phyloP scores from a whole-genome alignment of 2,888 invertebrate species.

The Protodeltote pygarga region DNA sequence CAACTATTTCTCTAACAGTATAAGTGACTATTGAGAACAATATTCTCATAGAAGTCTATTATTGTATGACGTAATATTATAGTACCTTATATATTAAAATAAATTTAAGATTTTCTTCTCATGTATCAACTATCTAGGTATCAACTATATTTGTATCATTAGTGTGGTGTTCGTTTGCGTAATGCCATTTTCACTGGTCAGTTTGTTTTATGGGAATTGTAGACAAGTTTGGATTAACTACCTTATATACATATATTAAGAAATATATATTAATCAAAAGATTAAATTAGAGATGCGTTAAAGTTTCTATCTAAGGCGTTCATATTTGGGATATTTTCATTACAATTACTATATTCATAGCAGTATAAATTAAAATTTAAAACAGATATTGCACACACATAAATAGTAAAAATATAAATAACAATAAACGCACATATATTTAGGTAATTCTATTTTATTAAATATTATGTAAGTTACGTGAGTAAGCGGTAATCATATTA shows the following conservation, averaged over 20 bases:
- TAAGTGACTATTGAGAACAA: slow-evolving; percentile 60
- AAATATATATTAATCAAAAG: not conserved
- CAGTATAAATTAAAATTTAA: no score
- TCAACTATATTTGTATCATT: slow-evolving; percentile 76
- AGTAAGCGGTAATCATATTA: no score
- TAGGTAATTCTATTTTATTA: no score
- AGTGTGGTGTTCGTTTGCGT: slow-evolving; percentile 84
- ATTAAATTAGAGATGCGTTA: no score
- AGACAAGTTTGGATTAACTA: no score
- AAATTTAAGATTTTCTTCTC: slow-evolving; percentile 76
- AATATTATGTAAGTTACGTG: no score
- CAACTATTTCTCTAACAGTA: slow-evolving; percentile 60
- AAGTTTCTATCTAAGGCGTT: no score
- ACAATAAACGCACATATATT: no score
- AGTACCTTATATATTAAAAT: slow-evolving; percentile 60
- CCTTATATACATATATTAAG: not conserved
- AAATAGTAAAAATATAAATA: no score
- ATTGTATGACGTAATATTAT: slow-evolving; percentile 72
- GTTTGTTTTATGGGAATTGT: slow-evolving; percentile 60
- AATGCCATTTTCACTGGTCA: slow-evolving; percentile 78
- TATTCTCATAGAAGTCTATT: slow-evolving; percentile 73
- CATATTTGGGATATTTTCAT: no score
- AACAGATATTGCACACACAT: no score
- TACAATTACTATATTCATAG: no score
- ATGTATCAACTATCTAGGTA: slow-evolving; percentile 71